phyloP scores from a whole-genome alignment of 2,113 vertebrate genomes.

The Pardalotus punctatus region DNA sequence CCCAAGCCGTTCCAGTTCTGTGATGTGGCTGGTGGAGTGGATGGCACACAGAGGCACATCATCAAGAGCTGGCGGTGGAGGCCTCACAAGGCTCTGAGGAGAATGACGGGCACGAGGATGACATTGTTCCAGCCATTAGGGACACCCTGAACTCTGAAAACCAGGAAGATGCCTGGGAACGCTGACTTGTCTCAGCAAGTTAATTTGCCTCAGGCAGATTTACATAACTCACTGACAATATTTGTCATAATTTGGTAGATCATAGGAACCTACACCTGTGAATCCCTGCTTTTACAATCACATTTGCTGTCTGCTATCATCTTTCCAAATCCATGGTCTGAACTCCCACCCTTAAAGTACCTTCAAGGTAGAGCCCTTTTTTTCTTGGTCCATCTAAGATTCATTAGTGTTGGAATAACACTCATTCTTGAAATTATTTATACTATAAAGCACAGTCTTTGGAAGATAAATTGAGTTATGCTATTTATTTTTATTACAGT shows the following conservation, averaged over 20 bases:
- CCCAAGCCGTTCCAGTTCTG: not conserved
- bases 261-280: not conserved
- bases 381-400: not conserved
- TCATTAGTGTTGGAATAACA: not conserved
- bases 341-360: not conserved
- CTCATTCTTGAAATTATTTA: not conserved
- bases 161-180: not conserved
- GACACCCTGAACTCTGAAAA: not conserved
- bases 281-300: not conserved
- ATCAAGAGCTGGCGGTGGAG: not conserved
- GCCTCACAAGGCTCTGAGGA: not conserved
- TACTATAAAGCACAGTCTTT: not conserved
- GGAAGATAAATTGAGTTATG: not conserved
- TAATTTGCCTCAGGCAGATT: not conserved
- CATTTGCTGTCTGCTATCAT: not conserved
- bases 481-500: not conserved
- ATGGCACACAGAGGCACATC: not conserved
- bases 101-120: rapidly evolving
- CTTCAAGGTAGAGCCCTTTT: not conserved
- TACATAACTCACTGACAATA: not conserved
- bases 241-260: not conserved
- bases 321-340: not conserved
- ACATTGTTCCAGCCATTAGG: not conserved
- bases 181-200: not conserved
- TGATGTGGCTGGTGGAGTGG: not conserved